These are phyloP conservation scores for Syncerus caffer DNA, from an alignment of 2,797 vertebrate species.

Conservation along the genomic window DNA sequence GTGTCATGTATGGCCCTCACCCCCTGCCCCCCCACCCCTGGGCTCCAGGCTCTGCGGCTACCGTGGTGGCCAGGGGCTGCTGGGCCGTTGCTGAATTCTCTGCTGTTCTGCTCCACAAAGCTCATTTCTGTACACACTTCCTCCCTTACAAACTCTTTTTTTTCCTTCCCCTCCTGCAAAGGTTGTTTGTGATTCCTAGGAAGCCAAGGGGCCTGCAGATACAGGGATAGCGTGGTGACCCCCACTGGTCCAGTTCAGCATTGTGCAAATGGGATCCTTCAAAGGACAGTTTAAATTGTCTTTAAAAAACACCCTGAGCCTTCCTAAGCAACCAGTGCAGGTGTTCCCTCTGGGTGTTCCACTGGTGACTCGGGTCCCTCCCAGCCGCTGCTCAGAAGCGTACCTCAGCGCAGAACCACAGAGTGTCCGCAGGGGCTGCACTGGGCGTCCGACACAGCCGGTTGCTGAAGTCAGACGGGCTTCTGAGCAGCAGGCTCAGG, in stretches of 20 bases:
- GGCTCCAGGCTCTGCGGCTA: background rate
- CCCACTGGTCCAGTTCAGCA: background rate
- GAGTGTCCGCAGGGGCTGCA: background rate
- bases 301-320: constrained; percentile 41
- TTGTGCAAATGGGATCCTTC: background rate
- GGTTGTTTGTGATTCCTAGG: background rate
- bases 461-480: background rate
- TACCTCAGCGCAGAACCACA: constrained; percentile 43
- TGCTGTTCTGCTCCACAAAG: background rate
- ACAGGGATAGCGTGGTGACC: background rate
- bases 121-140: background rate
- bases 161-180: background rate
- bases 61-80: background rate
- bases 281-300: background rate
- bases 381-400: constrained; percentile 11
- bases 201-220: background rate
- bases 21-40: background rate
- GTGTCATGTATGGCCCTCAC: background rate
- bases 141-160: background rate
- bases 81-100: background rate
- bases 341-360: background rate
- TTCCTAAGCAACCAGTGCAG: rapidly evolving
- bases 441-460: background rate
- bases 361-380: rapidly evolving
- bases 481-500: constrained; percentile 1